Evolutionary conservation across 2,797 vertebrate species (phyloP).

Genomic region (Sebastolobus altivelis): DNA sequence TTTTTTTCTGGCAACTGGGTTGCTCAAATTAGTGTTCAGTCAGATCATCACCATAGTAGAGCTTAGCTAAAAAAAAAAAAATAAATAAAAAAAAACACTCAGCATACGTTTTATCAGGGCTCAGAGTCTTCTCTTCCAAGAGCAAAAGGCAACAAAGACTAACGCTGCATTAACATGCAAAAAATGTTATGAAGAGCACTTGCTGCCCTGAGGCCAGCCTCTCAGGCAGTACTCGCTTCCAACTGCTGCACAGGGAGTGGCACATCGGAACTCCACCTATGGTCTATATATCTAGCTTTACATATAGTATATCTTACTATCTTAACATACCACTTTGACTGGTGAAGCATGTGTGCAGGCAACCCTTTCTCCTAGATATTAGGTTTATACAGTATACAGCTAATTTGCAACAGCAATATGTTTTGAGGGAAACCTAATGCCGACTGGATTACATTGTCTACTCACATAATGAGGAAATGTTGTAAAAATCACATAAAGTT

Average conservation of each 20-base stretch:
- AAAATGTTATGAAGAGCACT: background rate
- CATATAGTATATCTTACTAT: background rate
- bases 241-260: background rate
- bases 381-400: background rate
- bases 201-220: slow-evolving; percentile 4
- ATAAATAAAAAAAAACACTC: no score
- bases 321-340: background rate
- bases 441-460: no score
- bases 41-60: no score
- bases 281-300: background rate
- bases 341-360: background rate
- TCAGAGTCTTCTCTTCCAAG: background rate
- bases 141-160: background rate
- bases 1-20: no score
- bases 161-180: background rate
- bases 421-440: background rate
- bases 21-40: no score
- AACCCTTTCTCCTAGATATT: background rate
- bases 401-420: background rate
- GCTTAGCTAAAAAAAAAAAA: no score
- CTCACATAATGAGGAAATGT: no score
- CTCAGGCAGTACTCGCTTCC: background rate
- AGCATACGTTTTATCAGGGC: no score
- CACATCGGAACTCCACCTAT: background rate
- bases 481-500: no score